These are phyloP conservation scores for Heliconius erato DNA, from an alignment of 2,888 invertebrate genomes.

Conservation along the genomic window DNA sequence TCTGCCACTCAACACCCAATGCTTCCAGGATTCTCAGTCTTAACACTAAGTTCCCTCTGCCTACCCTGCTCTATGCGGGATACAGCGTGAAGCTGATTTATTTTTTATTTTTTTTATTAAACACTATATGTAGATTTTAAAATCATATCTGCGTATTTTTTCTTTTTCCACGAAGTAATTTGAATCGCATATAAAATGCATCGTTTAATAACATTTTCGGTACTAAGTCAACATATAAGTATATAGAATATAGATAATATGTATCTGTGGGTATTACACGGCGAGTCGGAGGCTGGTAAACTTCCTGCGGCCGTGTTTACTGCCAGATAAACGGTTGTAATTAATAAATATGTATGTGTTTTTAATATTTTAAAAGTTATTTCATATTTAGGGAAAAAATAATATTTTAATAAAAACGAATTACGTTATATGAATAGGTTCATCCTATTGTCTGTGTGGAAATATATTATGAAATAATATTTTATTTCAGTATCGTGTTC, in stretches of 20 bases:
- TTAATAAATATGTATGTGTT: slow-evolving; percentile 33
- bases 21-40: too few relatives aligned
- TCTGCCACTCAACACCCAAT: too few relatives aligned
- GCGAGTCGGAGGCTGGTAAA: slow-evolving; percentile 59
- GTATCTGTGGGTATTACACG: slow-evolving; percentile 70
- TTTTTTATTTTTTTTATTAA: too few relatives aligned
- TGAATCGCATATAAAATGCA: slow-evolving; percentile 41
- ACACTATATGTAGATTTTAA: not conserved
- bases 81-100: too few relatives aligned
- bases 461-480: not conserved
- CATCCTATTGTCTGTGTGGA: not conserved
- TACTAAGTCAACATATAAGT: slow-evolving; percentile 57
- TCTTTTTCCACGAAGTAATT: not conserved
- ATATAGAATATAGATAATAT: slow-evolving; percentile 68
- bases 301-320: slow-evolving; percentile 65
- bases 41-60: too few relatives aligned
- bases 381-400: not conserved
- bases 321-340: slow-evolving; percentile 38
- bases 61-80: too few relatives aligned
- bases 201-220: slow-evolving; percentile 60
- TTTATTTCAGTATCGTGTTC: not conserved
- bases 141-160: not conserved
- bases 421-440: not conserved
- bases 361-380: too few relatives aligned
- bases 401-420: not conserved